Percentiles rank a stretch among this genome's conserved stretches.
phyloP scores from a whole-genome alignment of 2,888 invertebrate genomes.

The Platycheirus rosarum region DNA sequence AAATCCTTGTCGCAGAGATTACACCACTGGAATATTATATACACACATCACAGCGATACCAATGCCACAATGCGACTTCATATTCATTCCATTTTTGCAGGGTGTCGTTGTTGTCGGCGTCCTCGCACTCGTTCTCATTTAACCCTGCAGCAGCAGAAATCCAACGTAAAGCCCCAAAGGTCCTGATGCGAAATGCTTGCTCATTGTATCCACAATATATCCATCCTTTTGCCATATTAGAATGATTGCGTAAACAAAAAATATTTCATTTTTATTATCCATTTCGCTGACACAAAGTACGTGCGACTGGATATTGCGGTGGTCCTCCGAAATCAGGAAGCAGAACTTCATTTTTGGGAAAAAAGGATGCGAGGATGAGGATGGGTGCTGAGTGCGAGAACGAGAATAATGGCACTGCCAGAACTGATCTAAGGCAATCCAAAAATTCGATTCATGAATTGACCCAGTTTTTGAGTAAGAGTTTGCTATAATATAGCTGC shows the following conservation, averaged over 20 bases:
- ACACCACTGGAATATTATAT: constrained; percentile 63
- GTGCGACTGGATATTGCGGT: constrained; percentile 46
- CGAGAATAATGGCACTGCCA: constrained; percentile 25
- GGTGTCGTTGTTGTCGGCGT: no score
- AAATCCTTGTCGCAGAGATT: constrained; percentile 71
- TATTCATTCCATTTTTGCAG: constrained; percentile 7
- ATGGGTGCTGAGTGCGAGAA: background rate
- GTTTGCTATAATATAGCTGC: background rate
- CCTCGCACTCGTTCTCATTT: background rate
- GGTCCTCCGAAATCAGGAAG: constrained; percentile 30
- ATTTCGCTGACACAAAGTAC: constrained; percentile 71
- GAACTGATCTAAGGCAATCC: constrained; percentile 29
- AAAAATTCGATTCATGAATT: constrained; percentile 60
- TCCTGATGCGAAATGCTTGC: constrained; percentile 39
- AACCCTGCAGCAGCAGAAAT: constrained; percentile 16
- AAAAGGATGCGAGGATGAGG: background rate
- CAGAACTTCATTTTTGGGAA: constrained; percentile 15
- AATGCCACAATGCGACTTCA: constrained; percentile 29
- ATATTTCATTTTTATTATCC: constrained; percentile 74
- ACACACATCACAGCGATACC: constrained; percentile 29
- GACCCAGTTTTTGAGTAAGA: constrained; percentile 54
- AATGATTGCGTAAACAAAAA: constrained; percentile 73
- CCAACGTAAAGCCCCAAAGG: constrained; percentile 12
- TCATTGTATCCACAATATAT: constrained; percentile 45
- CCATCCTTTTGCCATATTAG: constrained; percentile 54